Conservation (phyloP, 2,113 vertebrate genomes). For the Gambusia affinis region DNA sequence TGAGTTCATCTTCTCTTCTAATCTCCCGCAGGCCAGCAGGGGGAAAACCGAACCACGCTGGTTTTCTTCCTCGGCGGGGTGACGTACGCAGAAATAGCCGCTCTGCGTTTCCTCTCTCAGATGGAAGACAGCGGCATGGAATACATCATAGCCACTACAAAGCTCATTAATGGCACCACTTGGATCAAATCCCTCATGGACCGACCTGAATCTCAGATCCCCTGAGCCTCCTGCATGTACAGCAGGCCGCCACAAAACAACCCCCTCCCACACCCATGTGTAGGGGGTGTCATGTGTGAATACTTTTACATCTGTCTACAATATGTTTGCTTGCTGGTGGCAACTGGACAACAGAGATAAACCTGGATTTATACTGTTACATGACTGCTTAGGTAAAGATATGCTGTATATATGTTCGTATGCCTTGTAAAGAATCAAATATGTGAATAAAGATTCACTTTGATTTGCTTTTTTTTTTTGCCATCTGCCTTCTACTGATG, state of each 20-base stretch:
- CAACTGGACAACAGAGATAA: background rate
- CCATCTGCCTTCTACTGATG: background rate
- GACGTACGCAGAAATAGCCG: constrained; percentile 93
- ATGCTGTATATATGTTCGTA: constrained; percentile 56
- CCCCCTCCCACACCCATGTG: constrained; percentile 7
- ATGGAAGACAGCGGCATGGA: constrained; percentile 97
- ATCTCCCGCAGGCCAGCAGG: constrained; percentile 87
- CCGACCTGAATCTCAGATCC: constrained; percentile 82
- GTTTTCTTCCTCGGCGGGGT: constrained; percentile 97
- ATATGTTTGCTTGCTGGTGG: background rate
- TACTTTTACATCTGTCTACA: background rate
- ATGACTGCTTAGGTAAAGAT: background rate
- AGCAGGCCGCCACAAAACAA: constrained; percentile 34
- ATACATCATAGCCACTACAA: constrained; percentile 95
- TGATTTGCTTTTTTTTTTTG: constrained; percentile 3
- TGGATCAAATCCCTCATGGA: constrained; percentile 97
- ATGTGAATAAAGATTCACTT: constrained; percentile 12
- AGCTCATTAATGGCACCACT: constrained; percentile 92
- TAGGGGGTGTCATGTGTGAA: constrained; percentile 28
- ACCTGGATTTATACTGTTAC: constrained; percentile 1
- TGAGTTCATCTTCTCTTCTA: background rate
- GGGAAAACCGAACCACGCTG: constrained; percentile 93
- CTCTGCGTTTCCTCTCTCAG: constrained; percentile 94
- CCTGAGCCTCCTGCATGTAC: constrained; percentile 65
- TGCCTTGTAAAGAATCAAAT: constrained; percentile 10